Conservation (phyloP, 2,113 vertebrate species). For the Pseudopodoces humilis region DNA sequence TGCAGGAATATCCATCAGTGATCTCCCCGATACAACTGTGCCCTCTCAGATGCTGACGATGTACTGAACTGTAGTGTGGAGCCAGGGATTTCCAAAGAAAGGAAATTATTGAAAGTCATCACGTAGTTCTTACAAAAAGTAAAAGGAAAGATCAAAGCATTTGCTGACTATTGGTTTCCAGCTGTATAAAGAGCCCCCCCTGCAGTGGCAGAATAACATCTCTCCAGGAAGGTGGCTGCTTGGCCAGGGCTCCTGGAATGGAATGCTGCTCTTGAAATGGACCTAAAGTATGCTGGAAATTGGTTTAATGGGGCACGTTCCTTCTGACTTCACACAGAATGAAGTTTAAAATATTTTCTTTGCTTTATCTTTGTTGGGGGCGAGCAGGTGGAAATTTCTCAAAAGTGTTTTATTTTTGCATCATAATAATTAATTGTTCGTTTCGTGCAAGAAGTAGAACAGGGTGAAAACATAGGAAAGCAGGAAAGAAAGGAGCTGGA, state of each 20-base stretch:
- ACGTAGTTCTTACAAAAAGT: neutral
- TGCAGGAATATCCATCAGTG: neutral
- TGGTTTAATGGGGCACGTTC: neutral
- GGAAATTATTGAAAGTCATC: neutral
- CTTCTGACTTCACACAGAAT: neutral
- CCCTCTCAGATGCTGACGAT: neutral
- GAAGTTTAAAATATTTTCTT: neutral
- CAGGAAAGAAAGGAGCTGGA: neutral
- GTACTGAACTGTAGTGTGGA: no score
- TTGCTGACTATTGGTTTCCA: neutral
- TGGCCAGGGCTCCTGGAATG: neutral
- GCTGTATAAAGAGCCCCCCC: neutral
- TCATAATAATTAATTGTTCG: neutral
- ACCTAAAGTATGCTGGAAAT: neutral
- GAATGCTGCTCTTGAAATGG: neutral
- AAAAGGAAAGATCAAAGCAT: neutral
- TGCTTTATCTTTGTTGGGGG: neutral
- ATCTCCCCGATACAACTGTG: accelerated
- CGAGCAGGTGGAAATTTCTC: neutral
- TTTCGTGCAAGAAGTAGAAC: neutral
- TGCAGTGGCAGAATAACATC: neutral
- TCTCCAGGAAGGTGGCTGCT: neutral
- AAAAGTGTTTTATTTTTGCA: neutral
- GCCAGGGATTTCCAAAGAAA: neutral
- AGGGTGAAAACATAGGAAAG: neutral